Evolutionary conservation across 2,797 vertebrate species (phyloP), one percentile per base, ranked within the genome.

Genomic region (Sebastes melanostomus): DNA sequence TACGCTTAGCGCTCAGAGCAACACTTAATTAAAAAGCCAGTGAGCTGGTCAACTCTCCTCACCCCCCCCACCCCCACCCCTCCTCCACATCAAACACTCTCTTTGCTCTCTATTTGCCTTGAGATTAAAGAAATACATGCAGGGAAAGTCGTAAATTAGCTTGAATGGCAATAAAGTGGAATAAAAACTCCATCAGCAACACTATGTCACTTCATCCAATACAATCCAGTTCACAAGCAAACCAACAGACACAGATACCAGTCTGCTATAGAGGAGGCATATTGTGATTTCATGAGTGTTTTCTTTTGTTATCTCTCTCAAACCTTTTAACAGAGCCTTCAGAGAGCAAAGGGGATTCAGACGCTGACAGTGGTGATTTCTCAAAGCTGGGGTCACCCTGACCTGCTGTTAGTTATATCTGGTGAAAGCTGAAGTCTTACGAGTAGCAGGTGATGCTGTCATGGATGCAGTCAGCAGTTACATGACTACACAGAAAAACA

Each of bases 11-110:
- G 46, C 72, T 83, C 63, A 85, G 76, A 88, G 88, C 56, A 75
- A 82, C 77, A 86, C 78, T 92, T 94, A 81, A 95, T 95, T 90
- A 92, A 92, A 92, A 92, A 83, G 63, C 68, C 59, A 85, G 62
- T 46, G 65, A 78, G 78, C 68, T 11, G 58, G 77, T 87, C 77
- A 71, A 74, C 18, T 42, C 70, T 61, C 73, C 66, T 36, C 60
- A 62, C 4, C 69, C 12, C 12, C 0, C 0, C 36, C 36, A 38
- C 36, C 12, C 2, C 22, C 8, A 13, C 12, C 2, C 13, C 10
- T 25, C 10, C 30, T 32, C 25, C 70, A 63, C 60, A 71, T 82
- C 83, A 78, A 54, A 78, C 66, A 68, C 24, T 59, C 34, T 25
- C 18, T 50, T 76, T 56, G 20, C 13, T 77, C 68, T 81, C 59